Evolutionary conservation across 2,888 invertebrate genomes (phyloP), one percentile per base, ranked within the genome.

Genomic region (Erebia aethiops): DNA sequence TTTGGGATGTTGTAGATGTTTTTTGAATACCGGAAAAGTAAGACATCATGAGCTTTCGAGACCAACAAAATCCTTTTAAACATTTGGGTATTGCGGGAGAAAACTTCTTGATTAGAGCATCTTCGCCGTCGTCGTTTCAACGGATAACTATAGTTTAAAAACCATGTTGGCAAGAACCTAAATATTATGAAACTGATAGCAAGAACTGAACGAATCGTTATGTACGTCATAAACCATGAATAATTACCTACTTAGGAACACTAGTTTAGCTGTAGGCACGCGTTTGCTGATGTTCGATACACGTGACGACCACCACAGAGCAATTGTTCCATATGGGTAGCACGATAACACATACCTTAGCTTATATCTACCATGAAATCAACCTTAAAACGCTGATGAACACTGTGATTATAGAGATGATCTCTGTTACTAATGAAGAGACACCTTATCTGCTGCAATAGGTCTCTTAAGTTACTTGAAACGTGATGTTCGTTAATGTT

Each of bases 291-390:
- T 74, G 74, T 51, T 16, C 26, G 58, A 71, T 56, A 62, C 71
- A 74, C 70, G 70, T 70, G 71, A 64, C 54, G 21, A n/a, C 18
- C 10, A 60, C 71, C 71, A 70, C 51, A 72, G 71, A 71, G n/a
- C 61, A 61, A 61, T 46, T 54, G 46, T 21, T 16, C 16, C 43
- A 70, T 54, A 67, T 35, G 56, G 56, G 54, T 56, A 57, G 57
- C 56, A 21, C 43, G 66, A 66, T 57, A 66, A 21, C 64, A 41
- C 13, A 18, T n/a, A 57, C 18, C 43, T 41, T 14, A 54, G 21
- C 57, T 66, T 43, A 57, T 56, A 46, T 16, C 52, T 60, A 70
- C 66, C 51, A 57, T 56, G 64, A 56, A 54, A 35, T 13, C 49
- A 56, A 67, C 26, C 64, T 56, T 61, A 65, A 67, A 64, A 63